These are phyloP conservation scores for Eunapius fragilis DNA, from an alignment of 37 sponge, comb jelly and placozoan genomes.

Conservation along the genomic window DNA sequence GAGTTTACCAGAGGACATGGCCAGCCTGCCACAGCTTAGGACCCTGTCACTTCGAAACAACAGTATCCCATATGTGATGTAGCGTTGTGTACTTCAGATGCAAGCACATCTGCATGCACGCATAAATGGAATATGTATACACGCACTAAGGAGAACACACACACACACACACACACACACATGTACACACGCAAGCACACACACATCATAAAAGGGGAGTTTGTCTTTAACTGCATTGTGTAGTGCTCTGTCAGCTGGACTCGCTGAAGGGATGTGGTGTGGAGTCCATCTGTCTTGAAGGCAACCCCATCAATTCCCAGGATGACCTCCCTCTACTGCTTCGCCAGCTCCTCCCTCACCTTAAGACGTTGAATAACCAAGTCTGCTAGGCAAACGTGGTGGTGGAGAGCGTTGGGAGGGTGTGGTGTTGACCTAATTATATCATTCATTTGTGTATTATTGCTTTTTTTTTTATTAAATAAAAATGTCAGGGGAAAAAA, in stretches of 20 bases:
- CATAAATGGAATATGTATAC: neutral
- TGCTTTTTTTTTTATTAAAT: no score
- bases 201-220: neutral
- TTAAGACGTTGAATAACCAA: neutral
- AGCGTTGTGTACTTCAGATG: no score
- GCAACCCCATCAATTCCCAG: neutral
- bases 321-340: neutral
- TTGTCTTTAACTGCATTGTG: neutral
- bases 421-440: no score
- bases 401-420: no score
- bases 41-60: slow-evolving; percentile 56
- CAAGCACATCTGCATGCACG: neutral
- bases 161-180: neutral
- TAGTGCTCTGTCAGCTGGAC: slow-evolving; percentile 14
- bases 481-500: no score
- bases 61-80: no score
- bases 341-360: neutral
- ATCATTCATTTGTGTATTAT: no score
- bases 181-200: neutral
- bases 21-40: neutral
- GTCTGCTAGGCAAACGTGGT: neutral
- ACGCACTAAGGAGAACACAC: neutral
- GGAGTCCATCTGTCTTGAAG: neutral
- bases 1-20: slow-evolving; percentile 22
- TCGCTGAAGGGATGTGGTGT: slow-evolving; percentile 20